Conservation (phyloP, 2,113 vertebrate genomes). For the Oreotrochilus melanogaster region DNA sequence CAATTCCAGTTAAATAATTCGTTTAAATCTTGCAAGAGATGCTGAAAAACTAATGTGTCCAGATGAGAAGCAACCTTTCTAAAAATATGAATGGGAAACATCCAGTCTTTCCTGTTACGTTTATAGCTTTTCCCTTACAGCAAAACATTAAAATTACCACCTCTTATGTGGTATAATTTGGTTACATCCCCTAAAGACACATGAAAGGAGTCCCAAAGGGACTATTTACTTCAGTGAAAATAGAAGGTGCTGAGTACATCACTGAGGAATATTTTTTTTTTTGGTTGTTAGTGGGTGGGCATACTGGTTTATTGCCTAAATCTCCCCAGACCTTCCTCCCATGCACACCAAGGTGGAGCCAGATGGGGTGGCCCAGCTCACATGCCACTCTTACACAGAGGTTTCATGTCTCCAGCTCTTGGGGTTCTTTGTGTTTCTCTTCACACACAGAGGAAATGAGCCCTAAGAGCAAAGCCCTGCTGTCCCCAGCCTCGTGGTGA, state of each 20-base stretch:
- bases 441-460: background rate
- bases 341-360: background rate
- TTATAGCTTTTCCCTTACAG: constrained; percentile 50
- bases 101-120: constrained; percentile 68
- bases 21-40: constrained; percentile 35
- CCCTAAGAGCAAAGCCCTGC: fast-evolving
- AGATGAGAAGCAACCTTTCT: constrained; percentile 54
- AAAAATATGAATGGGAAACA: constrained; percentile 66
- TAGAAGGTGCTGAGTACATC: constrained; percentile 38
- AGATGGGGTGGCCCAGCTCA: background rate
- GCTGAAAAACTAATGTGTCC: constrained; percentile 36
- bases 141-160: constrained; percentile 39
- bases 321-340: background rate
- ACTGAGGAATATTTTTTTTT: background rate
- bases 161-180: constrained; percentile 65
- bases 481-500: background rate
- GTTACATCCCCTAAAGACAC: constrained; percentile 58
- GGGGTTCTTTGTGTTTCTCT: background rate
- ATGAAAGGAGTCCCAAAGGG: constrained; percentile 45
- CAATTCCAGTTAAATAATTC: constrained; percentile 47
- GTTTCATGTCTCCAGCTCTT: background rate
- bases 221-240: constrained; percentile 5
- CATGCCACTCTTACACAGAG: background rate
- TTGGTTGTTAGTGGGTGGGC: background rate
- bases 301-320: background rate